Conservation (phyloP, 2,888 invertebrate species). For the Lithophane leautieri region DNA sequence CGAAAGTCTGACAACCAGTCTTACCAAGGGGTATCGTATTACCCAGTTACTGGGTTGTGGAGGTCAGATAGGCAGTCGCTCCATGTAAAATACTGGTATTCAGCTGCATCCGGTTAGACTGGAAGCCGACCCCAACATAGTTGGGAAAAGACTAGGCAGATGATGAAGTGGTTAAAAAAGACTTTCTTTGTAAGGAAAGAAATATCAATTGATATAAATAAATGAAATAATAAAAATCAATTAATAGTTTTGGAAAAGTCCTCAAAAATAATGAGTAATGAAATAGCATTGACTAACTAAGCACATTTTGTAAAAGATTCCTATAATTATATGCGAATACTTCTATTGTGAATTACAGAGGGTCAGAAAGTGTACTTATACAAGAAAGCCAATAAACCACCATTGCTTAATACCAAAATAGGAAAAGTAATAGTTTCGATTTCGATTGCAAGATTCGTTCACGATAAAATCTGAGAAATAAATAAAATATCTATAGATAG, state of each 20-base stretch:
- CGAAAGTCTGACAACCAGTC: no score
- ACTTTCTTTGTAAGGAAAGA: background rate
- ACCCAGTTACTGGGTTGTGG: no score
- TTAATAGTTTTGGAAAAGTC: background rate
- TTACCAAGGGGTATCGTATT: no score
- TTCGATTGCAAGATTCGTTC: conserved; percentile 25
- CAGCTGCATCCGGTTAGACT: no score
- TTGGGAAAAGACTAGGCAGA: no score
- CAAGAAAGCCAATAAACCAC: background rate
- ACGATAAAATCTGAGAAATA: conserved; percentile 25
- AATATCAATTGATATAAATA: background rate
- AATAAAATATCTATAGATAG: conserved; percentile 30
- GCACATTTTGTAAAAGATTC: background rate
- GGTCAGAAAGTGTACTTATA: background rate
- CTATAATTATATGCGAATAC: background rate
- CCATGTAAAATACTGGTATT: no score
- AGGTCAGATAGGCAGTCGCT: no score
- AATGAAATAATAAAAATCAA: background rate
- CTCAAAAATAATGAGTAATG: no score
- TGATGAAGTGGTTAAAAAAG: no score
- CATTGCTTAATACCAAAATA: background rate
- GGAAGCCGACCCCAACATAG: no score
- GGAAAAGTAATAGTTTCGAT: background rate
- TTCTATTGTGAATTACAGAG: no score
- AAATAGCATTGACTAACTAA: background rate